Evolutionary conservation across 2,888 invertebrate genomes (phyloP).

Genomic region (Miltochrista miniata): DNA sequence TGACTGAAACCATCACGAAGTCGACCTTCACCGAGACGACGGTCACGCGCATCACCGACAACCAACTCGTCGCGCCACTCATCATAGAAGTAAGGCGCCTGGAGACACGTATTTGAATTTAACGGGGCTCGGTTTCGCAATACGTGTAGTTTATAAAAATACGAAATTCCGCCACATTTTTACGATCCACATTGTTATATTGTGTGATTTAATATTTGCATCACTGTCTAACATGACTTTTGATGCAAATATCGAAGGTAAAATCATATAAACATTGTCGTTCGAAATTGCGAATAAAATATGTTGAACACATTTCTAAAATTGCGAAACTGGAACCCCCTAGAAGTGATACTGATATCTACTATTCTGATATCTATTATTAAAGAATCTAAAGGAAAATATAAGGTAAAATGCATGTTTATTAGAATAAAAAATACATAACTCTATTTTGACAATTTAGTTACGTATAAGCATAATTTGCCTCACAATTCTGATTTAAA

Average conservation of each 20-base stretch:
- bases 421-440: not conserved
- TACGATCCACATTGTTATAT: not conserved
- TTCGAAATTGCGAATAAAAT: not conserved
- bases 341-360: slow-evolving; percentile 1
- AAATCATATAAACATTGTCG: no score
- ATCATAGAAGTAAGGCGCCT: slow-evolving; percentile 90
- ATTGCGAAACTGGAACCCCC: slow-evolving; percentile 20
- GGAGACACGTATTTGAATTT: slow-evolving; percentile 1
- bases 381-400: slow-evolving; percentile 13
- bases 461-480: not conserved
- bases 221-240: no score
- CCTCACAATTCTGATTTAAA: not conserved
- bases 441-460: not conserved
- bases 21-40: slow-evolving; percentile 97
- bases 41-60: slow-evolving; percentile 96
- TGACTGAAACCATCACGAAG: slow-evolving; percentile 98
- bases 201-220: not conserved
- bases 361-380: not conserved
- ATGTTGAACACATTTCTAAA: not conserved
- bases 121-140: slow-evolving; percentile 15
- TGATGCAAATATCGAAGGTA: not conserved
- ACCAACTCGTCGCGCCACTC: slow-evolving; percentile 92
- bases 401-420: slow-evolving; percentile 31
- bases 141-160: no score
- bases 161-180: no score